Percentiles rank a stretch among this genome's conserved stretches.
Conservation (phyloP, 2,888 invertebrate species). For the Phaonia tiefii region DNA sequence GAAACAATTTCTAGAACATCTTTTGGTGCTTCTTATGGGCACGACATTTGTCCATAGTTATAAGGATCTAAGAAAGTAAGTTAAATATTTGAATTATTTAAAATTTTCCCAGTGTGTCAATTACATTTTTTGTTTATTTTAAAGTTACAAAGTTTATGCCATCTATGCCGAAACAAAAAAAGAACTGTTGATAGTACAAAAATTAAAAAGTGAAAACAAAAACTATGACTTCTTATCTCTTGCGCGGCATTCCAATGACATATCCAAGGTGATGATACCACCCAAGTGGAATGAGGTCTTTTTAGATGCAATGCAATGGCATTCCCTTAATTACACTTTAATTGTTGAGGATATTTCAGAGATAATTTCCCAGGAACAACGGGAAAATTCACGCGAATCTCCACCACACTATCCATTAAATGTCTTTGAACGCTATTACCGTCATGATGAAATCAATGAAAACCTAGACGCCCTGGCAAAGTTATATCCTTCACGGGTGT, state of each 20-base stretch:
- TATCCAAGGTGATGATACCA: constrained; percentile 24
- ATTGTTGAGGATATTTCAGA: constrained; percentile 70
- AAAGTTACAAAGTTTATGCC: constrained; percentile 69
- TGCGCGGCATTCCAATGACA: not conserved
- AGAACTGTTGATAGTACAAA: constrained; percentile 54
- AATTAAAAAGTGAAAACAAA: not conserved
- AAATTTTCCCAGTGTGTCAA: no score
- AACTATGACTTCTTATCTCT: constrained; percentile 20
- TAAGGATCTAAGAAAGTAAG: constrained; percentile 68
- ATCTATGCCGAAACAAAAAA: constrained; percentile 49
- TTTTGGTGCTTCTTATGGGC: not conserved
- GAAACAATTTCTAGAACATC: not conserved
- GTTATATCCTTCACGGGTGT: constrained; percentile 81
- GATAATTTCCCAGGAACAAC: constrained; percentile 67
- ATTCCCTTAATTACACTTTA: constrained; percentile 66
- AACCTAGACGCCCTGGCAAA: constrained; percentile 81
- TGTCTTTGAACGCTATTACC: constrained; percentile 74
- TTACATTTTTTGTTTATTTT: not conserved
- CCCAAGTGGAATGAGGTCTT: not conserved
- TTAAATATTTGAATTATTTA: no score
- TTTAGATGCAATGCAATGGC: constrained; percentile 28
- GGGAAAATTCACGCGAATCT: constrained; percentile 69
- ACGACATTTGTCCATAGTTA: not conserved
- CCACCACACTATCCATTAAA: constrained; percentile 73
- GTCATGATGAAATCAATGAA: constrained; percentile 80